These are phyloP conservation scores for Decapterus maruadsi DNA, from an alignment of 2,797 vertebrate species.

Conservation along the genomic window DNA sequence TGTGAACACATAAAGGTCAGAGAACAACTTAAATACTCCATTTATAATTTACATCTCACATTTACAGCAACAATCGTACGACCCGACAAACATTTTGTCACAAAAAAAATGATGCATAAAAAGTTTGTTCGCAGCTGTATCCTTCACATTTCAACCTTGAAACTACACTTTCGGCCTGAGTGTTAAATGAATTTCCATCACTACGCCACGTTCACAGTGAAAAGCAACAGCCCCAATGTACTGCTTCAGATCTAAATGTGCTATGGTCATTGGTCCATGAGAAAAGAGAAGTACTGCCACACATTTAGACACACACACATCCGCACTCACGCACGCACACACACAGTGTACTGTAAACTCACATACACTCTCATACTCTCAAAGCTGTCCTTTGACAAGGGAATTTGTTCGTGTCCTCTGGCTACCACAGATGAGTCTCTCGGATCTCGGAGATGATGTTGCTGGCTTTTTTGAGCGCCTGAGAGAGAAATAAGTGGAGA, in stretches of 20 bases:
- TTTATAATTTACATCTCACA: conserved; percentile 38
- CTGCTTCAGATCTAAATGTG: conserved; percentile 53
- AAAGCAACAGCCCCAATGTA: conserved; percentile 49
- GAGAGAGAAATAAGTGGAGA: conserved; percentile 27
- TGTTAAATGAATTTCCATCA: conserved; percentile 52
- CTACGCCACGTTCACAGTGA: conserved; percentile 64
- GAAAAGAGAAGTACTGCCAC: conserved; percentile 48
- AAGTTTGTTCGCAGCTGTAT: conserved; percentile 52
- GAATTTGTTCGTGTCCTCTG: conserved; percentile 52
- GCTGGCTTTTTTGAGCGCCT: conserved; percentile 89
- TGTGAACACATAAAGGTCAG: conserved; percentile 26
- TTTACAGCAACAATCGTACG: conserved; percentile 39
- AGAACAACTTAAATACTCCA: conserved; percentile 48
- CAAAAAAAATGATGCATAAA: conserved; percentile 22
- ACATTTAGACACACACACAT: conserved; percentile 26
- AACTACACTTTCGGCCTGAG: conserved; percentile 64
- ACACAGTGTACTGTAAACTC: conserved; percentile 59
- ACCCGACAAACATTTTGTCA: conserved; percentile 42
- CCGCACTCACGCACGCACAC: not conserved
- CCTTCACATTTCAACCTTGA: conserved; percentile 39
- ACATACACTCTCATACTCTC: conserved; percentile 63
- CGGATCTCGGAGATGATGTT: conserved; percentile 90
- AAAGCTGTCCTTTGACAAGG: conserved; percentile 50
- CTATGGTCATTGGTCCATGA: conserved; percentile 69
- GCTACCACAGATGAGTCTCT: conserved; percentile 91